Percentiles rank a stretch among this genome's conserved stretches.
Conservation (phyloP, 2,113 vertebrate genomes). For the Zosterops japonicus region DNA sequence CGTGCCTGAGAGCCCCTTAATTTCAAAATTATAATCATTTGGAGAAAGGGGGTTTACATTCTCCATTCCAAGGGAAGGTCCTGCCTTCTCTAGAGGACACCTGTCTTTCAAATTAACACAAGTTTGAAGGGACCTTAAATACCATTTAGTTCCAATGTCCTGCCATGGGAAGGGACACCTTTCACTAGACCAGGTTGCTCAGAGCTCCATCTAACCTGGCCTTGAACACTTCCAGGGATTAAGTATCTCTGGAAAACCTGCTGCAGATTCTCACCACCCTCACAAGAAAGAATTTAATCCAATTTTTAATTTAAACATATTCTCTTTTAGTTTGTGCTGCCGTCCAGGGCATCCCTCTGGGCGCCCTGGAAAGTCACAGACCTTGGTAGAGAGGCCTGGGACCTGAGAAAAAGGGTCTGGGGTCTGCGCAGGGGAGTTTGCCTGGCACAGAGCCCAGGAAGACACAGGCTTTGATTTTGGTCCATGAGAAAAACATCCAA, state of each 20-base stretch:
- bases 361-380: too few species aligned
- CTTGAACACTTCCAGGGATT: not conserved
- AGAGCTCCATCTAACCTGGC: not conserved
- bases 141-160: not conserved
- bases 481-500: too few species aligned
- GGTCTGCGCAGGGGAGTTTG: too few species aligned
- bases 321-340: not conserved
- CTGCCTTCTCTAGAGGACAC: not conserved
- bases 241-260: not conserved
- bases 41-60: not conserved
- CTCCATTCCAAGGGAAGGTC: not conserved
- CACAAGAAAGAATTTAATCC: not conserved
- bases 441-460: too few species aligned
- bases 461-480: too few species aligned
- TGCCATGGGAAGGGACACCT: not conserved
- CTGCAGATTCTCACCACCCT: not conserved
- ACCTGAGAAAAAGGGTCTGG: too few species aligned
- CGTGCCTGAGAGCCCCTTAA: not conserved
- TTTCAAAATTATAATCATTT: not conserved
- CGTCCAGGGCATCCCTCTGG: too few species aligned
- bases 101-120: not conserved
- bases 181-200: not conserved
- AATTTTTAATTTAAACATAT: not conserved
- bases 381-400: too few species aligned
- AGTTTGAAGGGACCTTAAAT: not conserved